Base-by-base conservation (phyloP, 2,888 invertebrate genomes). In the Orthosia gracilis region DNA sequence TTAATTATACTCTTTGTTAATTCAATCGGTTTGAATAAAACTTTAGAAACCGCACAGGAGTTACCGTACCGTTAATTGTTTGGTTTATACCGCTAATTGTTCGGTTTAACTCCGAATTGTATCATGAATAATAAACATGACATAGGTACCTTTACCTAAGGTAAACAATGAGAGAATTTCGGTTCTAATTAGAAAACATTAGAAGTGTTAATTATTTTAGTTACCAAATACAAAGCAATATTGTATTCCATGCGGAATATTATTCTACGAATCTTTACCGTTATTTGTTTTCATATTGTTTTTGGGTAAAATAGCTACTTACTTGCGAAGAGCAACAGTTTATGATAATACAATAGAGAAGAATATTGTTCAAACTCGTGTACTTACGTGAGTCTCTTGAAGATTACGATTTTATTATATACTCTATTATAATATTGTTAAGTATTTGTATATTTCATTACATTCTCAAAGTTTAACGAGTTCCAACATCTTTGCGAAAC, bases 121-220 rank as follows among this genome's bases (percentile, higher is more conserved):
- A 63, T 67, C 50, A 31, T 65, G n/a, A 52, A 61, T 65, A 75
- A 75, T 76, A 55, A 76, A 77, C 52, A 52, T 45, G 52, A 65
- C 40, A 64, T 45, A 49, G 54, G 23, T 80, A 74, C 7, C 47
- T 52, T 18, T 80, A 74, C 11, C 47, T 52, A 21, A 50, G 21
- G 66, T 66, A 77, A 77, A 76, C 57, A 81, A 75, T 66, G 40
- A 81, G 66, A 54, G n/a, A 52, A 47, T 49, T 55, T 62, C 47
- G 67, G 62, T 49, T 62, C 23, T 62, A 57, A 82, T 62, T 76
- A 52, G 23, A 76, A 47, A 57, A 62, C 47, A 66, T 82, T 57
- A 52, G 45, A 18, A 45, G 45, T 49, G 55, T n/a, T 54, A 64
- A 74, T 74, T 49, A 52, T 21, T 26, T 47, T 62, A 26, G 61